phyloP scores from a whole-genome alignment of 2,888 invertebrate genomes.

The Uloborus plumipes region DNA sequence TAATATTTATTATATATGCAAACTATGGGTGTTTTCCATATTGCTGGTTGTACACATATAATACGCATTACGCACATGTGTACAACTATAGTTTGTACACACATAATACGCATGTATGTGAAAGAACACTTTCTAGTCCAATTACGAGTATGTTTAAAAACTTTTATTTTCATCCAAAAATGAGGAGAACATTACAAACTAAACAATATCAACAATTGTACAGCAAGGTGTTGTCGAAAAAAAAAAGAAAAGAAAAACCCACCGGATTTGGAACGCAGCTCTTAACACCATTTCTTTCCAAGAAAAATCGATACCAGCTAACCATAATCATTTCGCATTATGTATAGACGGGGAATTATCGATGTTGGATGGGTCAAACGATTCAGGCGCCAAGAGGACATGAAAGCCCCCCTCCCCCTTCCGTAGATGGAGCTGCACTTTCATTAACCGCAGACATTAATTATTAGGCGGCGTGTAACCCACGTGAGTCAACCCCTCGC shows the following conservation, averaged over 20 bases:
- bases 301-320: background rate
- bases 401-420: slow-evolving; percentile 1
- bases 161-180: no score
- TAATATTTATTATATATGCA: no score
- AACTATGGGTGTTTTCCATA: no score
- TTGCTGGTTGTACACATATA: no score
- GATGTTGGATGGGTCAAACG: no score
- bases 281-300: background rate
- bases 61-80: no score
- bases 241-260: background rate
- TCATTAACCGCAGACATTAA: slow-evolving; percentile 52
- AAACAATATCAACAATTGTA: background rate
- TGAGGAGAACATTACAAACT: no score
- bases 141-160: no score
- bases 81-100: no score
- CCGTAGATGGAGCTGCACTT: slow-evolving; percentile 21
- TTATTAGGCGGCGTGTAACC: slow-evolving; percentile 31
- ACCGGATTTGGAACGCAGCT: background rate
- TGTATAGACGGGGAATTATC: background rate
- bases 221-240: background rate
- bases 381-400: slow-evolving; percentile 6
- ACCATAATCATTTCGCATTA: background rate
- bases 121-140: no score
- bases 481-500: slow-evolving; percentile 13
- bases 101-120: no score